Evolutionary conservation across 2,888 invertebrate genomes (phyloP).

Genomic region (Heliconius erato): DNA sequence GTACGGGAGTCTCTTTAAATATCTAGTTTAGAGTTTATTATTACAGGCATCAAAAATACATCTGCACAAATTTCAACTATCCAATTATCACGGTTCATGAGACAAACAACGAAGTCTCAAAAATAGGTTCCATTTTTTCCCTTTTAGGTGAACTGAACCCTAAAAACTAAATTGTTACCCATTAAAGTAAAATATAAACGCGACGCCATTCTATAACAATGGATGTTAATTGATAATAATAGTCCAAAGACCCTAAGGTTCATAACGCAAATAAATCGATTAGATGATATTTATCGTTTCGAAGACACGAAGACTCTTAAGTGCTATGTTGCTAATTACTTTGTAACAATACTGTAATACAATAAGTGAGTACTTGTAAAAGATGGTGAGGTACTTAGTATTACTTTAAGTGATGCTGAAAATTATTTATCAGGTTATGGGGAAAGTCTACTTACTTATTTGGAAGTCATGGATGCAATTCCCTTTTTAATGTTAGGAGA

Average conservation of each 20-base stretch:
- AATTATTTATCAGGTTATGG: neutral
- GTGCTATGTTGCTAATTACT: slow-evolving; percentile 52
- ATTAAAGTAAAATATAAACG: slow-evolving; percentile 1
- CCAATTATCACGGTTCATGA: too few species aligned
- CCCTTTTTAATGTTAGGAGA: too few species aligned
- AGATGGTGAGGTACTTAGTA: slow-evolving; percentile 55
- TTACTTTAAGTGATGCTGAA: neutral
- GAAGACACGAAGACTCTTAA: slow-evolving; percentile 19
- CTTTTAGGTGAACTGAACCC: too few species aligned
- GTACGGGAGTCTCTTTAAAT: too few species aligned
- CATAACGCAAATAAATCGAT: slow-evolving; percentile 26
- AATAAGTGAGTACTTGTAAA: slow-evolving; percentile 62
- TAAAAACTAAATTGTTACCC: neutral
- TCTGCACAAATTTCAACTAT: too few species aligned
- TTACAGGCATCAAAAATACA: too few species aligned
- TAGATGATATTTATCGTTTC: slow-evolving; percentile 28
- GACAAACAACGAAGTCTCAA: too few species aligned
- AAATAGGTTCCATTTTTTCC: too few species aligned
- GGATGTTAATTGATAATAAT: slow-evolving; percentile 5
- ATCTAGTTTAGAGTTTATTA: too few species aligned
- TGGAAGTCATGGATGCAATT: neutral
- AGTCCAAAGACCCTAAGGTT: neutral
- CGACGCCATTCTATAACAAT: neutral
- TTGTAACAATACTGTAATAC: slow-evolving; percentile 54
- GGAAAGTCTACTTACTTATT: neutral